Base-by-base conservation (phyloP, 2,113 vertebrate species). In the Odocoileus hemionus region DNA sequence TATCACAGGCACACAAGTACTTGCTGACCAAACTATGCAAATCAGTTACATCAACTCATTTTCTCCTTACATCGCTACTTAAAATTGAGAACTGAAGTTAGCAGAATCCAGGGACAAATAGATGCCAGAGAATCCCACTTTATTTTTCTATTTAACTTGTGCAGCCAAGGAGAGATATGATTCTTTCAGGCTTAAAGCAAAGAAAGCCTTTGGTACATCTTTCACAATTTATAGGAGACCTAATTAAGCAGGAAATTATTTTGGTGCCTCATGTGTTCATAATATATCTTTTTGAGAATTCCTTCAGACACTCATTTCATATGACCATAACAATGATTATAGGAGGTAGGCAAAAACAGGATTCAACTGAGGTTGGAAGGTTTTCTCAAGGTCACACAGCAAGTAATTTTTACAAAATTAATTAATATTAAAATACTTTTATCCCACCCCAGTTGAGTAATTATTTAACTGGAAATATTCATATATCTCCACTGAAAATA, bases 401-500 rank as follows among this genome's bases (percentile, higher is more conserved):
- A 94, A 89, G 58, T n/a, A 84, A 87, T 50, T 58, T 74, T 70
- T 30, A 88, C 21, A 61, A 55, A 87, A 85, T 85, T 89, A 95
- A 86, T 16, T 70, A 39, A 25, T 96, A 92, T 84, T 94, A 92
- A 92, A 85, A 80, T 55, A 6, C 86, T 61, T 67, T 95, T 88
- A 45, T 80, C 39, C 16, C 7, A 85, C 57, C 52, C 50, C 6
- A 79, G 23, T 50, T 86, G 10, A 92, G 58, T 33, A 91, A 67
- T 93, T 90, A 76, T 67, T 76, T 15, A 92, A 47, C 21, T 92
- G 8, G 7, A 96, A 82, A 94, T 50, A 84, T 64, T 96, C 4
- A 33, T 45, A 58, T 80, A 8, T 1, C 26, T 61, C 76, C 11
- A 89, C 30, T 86, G 36, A 80, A 80, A 7, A 58, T 82, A 82